Conservation (phyloP, 2,797 vertebrate species). For the Scolopax bukidnonensis region DNA sequence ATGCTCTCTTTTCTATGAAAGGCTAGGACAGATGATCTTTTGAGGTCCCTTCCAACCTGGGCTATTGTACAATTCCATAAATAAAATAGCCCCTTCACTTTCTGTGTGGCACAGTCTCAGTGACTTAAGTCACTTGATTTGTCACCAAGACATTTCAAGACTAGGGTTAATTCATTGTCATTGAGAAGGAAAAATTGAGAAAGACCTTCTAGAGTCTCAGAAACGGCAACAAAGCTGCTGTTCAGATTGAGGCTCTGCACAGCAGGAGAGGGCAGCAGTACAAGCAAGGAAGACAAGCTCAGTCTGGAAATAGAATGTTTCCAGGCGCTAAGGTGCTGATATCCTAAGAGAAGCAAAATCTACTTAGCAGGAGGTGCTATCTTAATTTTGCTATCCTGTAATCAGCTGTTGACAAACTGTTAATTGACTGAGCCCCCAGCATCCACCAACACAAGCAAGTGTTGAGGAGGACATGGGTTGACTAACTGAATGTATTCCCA, state of each 20-base stretch:
- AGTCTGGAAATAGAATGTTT: not conserved
- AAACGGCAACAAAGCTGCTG: not conserved
- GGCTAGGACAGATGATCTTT: not conserved
- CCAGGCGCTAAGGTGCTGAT: not conserved
- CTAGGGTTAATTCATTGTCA: not conserved
- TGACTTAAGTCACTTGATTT: not conserved
- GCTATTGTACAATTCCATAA: not conserved
- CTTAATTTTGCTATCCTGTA: constrained; percentile 19
- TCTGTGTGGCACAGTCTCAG: not conserved
- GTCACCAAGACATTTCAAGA: not conserved
- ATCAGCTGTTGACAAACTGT: constrained; percentile 57
- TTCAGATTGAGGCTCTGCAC: not conserved
- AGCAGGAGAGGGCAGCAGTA: not conserved
- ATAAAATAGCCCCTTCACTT: not conserved
- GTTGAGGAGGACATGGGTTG: not conserved
- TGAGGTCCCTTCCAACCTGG: not conserved
- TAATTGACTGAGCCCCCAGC: constrained; percentile 28
- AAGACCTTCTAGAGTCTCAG: not conserved
- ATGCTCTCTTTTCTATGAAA: not conserved
- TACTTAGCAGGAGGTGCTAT: not conserved
- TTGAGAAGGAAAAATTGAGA: not conserved
- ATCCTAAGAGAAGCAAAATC: not conserved
- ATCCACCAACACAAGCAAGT: constrained; percentile 40
- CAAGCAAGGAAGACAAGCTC: not conserved
- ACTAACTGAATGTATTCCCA: not conserved